These are phyloP conservation scores for Macaria liturata DNA, from an alignment of 2,888 invertebrate species.

Conservation along the genomic window DNA sequence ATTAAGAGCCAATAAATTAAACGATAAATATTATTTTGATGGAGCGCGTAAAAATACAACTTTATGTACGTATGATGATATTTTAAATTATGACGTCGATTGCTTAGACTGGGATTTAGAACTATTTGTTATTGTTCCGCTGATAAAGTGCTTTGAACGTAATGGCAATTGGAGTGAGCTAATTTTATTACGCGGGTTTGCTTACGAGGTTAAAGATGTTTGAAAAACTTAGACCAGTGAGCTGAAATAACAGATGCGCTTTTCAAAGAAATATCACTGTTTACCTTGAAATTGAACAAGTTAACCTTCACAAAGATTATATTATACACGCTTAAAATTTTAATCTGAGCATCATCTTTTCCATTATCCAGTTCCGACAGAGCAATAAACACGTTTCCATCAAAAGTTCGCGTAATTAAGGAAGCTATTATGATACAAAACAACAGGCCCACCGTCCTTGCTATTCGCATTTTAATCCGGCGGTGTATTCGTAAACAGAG, in stretches of 20 bases:
- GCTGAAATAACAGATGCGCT: no score
- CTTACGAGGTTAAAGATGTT: no score
- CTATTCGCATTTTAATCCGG: constrained; percentile 18
- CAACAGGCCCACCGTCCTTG: constrained; percentile 14
- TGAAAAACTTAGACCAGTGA: no score
- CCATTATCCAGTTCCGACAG: no score
- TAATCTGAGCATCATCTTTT: no score
- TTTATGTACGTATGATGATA: constrained; percentile 11
- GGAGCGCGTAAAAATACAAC: constrained; percentile 19
- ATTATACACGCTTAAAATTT: no score
- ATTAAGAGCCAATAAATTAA: constrained; percentile 32
- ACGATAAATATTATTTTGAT: constrained; percentile 30
- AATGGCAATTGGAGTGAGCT: constrained; percentile 5
- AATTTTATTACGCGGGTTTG: constrained; percentile 1
- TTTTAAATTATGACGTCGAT: constrained; percentile 15
- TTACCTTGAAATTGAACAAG: no score
- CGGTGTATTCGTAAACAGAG: constrained; percentile 56
- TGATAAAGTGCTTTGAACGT: constrained; percentile 7
- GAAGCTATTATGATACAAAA: constrained; percentile 1
- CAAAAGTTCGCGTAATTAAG: no score
- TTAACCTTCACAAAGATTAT: no score
- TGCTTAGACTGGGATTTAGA: constrained; percentile 2
- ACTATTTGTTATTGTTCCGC: constrained; percentile 16
- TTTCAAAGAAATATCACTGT: no score
- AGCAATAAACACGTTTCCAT: no score